phyloP scores from a whole-genome alignment of 2,888 invertebrate genomes.

The Cephus pygmeus region DNA sequence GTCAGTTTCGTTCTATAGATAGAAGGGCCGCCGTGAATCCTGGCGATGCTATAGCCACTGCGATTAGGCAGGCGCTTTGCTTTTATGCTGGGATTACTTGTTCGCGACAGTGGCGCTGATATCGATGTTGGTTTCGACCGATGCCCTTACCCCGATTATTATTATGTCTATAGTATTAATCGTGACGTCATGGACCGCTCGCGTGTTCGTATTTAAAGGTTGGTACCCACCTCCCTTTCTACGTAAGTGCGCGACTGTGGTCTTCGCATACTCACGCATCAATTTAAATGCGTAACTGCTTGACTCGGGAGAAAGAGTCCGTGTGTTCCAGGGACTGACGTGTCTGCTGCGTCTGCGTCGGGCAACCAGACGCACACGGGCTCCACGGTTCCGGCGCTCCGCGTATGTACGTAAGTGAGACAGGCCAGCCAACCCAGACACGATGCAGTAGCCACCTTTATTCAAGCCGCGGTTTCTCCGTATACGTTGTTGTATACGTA shows the following conservation, averaged over 20 bases:
- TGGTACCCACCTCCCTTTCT: background rate
- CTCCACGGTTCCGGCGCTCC: background rate
- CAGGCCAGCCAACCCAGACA: constrained; percentile 20
- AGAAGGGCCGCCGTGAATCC: background rate
- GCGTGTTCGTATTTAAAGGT: background rate
- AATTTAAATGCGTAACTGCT: background rate
- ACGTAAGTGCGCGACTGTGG: no score
- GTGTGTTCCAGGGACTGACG: background rate
- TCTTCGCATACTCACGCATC: background rate
- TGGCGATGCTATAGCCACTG: background rate
- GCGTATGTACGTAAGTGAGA: background rate
- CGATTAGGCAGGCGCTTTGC: background rate
- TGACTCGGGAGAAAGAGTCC: background rate
- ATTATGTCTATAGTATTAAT: background rate
- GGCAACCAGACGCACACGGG: background rate
- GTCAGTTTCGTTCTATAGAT: background rate
- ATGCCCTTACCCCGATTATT: background rate
- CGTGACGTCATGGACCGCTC: background rate
- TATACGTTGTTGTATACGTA: constrained; percentile 40
- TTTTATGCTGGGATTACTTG: background rate
- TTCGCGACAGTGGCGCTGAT: no score
- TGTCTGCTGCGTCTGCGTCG: background rate
- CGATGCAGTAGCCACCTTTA: constrained; percentile 29
- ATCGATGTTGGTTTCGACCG: no score
- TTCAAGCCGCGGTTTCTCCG: constrained; percentile 30